These are phyloP conservation scores for Melieria picta DNA, from an alignment of 2,888 invertebrate species.

Conservation along the genomic window DNA sequence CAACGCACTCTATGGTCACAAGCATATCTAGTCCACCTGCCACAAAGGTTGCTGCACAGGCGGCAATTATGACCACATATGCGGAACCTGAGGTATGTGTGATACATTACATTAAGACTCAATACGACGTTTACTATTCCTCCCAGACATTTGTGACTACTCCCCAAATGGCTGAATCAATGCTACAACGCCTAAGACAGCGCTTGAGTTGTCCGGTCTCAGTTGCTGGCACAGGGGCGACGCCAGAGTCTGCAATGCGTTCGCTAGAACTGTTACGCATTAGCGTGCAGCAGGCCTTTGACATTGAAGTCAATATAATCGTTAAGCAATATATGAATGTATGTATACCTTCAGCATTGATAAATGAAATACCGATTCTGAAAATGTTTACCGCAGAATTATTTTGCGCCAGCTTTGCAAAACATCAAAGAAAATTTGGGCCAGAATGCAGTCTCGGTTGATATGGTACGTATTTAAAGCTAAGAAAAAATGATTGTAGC, in stretches of 20 bases:
- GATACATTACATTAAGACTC: not conserved
- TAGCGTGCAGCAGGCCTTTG: conserved; percentile 71
- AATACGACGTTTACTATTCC: not conserved
- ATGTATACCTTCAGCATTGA: conserved; percentile 34
- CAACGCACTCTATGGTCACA: conserved; percentile 62
- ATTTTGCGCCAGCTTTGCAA: conserved; percentile 72
- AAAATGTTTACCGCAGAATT: conserved; percentile 65
- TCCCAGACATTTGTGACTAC: conserved; percentile 61
- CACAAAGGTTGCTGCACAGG: conserved; percentile 32
- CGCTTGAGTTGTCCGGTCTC: conserved; percentile 56
- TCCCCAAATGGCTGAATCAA: conserved; percentile 62
- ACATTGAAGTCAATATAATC: conserved; percentile 71
- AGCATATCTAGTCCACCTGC: conserved; percentile 46
- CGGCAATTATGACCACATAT: conserved; percentile 14
- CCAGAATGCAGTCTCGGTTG: conserved; percentile 69
- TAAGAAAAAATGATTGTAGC: not conserved
- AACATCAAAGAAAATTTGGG: conserved; percentile 73
- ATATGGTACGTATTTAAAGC: conserved; percentile 65
- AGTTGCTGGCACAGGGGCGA: conserved; percentile 51
- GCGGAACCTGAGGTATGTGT: conserved; percentile 40
- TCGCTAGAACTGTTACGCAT: conserved; percentile 72
- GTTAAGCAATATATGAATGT: conserved; percentile 72
- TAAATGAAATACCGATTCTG: not conserved
- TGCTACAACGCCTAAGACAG: conserved; percentile 59
- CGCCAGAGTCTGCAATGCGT: conserved; percentile 62